phyloP scores from a whole-genome alignment of 1,140 invertebrate species.

The Sinonovacula constricta region DNA sequence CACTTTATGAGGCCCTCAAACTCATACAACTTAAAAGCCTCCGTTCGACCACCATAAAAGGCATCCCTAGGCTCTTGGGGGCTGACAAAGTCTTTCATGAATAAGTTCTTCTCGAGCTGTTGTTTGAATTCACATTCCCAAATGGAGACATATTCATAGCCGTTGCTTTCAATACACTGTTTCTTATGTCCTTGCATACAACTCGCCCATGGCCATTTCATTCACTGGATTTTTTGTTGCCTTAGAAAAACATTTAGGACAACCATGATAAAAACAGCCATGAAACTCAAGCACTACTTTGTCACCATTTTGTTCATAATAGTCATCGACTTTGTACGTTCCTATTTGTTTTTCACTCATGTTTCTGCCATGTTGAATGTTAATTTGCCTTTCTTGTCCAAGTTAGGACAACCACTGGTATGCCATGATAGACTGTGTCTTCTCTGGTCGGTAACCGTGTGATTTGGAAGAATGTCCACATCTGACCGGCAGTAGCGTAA shows the following conservation, averaged over 20 bases:
- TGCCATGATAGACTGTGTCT: background rate
- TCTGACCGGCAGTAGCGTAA: background rate
- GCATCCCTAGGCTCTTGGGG: background rate
- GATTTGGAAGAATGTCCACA: constrained; percentile 38
- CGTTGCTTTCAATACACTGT: background rate
- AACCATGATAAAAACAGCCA: constrained; percentile 44
- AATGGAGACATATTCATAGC: background rate
- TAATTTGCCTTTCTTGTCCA: background rate
- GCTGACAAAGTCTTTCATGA: background rate
- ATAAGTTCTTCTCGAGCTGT: background rate
- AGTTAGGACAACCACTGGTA: background rate
- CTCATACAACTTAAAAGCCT: background rate
- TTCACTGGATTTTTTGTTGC: background rate
- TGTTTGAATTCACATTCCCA: constrained; percentile 1
- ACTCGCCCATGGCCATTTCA: constrained; percentile 24
- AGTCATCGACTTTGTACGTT: constrained; percentile 23
- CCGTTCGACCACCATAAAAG: constrained; percentile 3
- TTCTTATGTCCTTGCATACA: constrained; percentile 17
- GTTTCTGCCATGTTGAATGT: constrained; percentile 32
- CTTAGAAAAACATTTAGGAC: constrained; percentile 32
- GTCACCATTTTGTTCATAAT: background rate
- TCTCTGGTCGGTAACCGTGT: background rate
- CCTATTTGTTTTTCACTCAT: constrained; percentile 5
- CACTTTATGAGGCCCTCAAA: background rate
- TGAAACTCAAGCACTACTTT: constrained; percentile 47